Percentiles rank a stretch among this genome's conserved stretches.
Conservation (phyloP, 2,797 vertebrate species). For the Hapalemur alaotrensis region DNA sequence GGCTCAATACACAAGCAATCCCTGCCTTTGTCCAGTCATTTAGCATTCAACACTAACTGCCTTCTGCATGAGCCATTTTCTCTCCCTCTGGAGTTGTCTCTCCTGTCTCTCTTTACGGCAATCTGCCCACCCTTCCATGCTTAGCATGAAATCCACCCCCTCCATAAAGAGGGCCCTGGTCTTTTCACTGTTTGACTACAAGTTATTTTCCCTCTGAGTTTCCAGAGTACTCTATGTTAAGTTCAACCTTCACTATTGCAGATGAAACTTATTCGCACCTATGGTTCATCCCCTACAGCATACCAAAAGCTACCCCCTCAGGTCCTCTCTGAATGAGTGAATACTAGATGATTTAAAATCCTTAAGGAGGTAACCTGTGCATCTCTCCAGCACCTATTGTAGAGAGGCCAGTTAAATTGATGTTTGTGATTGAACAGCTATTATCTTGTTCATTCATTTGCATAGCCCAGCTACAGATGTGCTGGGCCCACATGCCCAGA, state of each 20-base stretch:
- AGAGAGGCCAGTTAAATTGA: neutral
- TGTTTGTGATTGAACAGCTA: neutral
- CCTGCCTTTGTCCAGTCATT: neutral
- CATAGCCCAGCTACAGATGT: neutral
- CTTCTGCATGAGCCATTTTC: neutral
- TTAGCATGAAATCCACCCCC: neutral
- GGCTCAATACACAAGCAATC: neutral
- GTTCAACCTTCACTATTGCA: neutral
- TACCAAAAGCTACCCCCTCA: neutral
- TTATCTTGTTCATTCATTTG: neutral
- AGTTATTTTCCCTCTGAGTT: neutral
- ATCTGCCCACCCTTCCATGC: neutral
- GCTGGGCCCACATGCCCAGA: neutral
- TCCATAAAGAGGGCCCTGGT: neutral
- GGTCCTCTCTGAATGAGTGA: neutral
- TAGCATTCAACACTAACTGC: neutral
- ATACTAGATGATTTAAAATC: neutral
- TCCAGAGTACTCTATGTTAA: neutral
- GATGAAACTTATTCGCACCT: neutral
- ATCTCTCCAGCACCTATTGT: too few relatives aligned
- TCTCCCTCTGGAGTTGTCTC: neutral
- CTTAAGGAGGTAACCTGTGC: neutral
- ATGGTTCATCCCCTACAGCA: neutral
- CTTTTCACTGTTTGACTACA: neutral
- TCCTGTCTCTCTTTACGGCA: neutral